Evolutionary conservation across 2,113 vertebrate species (phyloP), one percentile per base, ranked within the genome.

Genomic region (Esox niger): DNA sequence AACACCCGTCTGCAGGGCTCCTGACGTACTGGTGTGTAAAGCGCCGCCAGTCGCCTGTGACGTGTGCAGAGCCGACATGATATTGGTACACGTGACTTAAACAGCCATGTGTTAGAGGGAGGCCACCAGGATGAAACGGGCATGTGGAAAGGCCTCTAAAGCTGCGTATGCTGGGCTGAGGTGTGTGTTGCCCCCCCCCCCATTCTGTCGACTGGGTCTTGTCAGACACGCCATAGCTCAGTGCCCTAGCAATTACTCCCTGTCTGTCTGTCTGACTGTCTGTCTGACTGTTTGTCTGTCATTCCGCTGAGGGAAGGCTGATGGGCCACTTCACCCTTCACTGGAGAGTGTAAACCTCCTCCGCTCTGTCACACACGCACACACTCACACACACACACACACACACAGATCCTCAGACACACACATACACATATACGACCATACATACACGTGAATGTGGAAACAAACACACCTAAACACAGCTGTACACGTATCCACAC

Each of bases 271-370:
- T 54, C 52, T 54, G 52, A 10, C 52, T n/a, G 5, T 23, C 49
- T 13, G 9, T 23, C 10, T 13, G 10, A 79, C 64, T 43, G 33
- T 76, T 69, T 76, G 73, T 63, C 56, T 65, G 78, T 72, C 73
- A 75, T 23, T 73, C 64, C 76, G 62, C 63, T 61, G 75, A 68
- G 71, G 35, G 52, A 65, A 60, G 54, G 63, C 73, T 82, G 74
- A 84, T 77, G 55, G 77, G 74, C 66, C 71, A 64, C 71, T 77
- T 86, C 77, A 86, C 78, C 78, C 84, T 76, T 74, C 78, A 81
- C 58, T 78, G 82, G 80, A 82, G 68, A 38, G 2, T 38, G 66
- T 78, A 65, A 58, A 55, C 17, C 33, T n/a, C 57, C 47, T 59
- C 64, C 30, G 15, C 23, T 2, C n/a, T n/a, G n/a, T n/a, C n/a